phyloP scores from a whole-genome alignment of 2,797 vertebrate genomes.

The Gymnodraco acuticeps region DNA sequence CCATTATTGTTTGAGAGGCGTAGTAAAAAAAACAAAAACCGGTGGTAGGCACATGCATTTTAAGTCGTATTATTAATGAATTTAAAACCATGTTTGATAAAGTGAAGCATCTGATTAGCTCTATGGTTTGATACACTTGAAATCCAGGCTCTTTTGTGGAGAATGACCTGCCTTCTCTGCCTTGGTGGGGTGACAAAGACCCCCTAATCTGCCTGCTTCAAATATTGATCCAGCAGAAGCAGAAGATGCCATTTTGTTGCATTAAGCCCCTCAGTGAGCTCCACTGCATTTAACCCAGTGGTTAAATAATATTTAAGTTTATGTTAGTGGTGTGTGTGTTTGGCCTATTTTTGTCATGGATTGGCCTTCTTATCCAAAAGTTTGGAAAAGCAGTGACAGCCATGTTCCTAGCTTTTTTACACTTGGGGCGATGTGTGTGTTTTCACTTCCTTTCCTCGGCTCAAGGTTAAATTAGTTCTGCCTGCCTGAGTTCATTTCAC shows the following conservation, averaged over 20 bases:
- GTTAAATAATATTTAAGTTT: constrained; percentile 33
- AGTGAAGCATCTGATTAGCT: constrained; percentile 23
- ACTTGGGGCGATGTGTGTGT: constrained; percentile 40
- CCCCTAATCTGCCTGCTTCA: constrained; percentile 75
- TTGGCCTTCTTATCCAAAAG: constrained; percentile 46
- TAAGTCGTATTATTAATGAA: neutral
- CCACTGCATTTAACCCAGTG: constrained; percentile 40
- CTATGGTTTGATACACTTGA: constrained; percentile 32
- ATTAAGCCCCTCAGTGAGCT: constrained; percentile 65
- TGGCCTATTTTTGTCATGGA: constrained; percentile 21
- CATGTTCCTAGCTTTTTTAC: constrained; percentile 45
- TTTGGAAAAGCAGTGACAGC: constrained; percentile 56
- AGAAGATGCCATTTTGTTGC: constrained; percentile 82
- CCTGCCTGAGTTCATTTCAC: constrained; percentile 47
- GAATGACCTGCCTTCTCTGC: constrained; percentile 64
- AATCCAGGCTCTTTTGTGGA: constrained; percentile 56
- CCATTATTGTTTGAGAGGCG: constrained; percentile 5
- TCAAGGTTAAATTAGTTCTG: constrained; percentile 70
- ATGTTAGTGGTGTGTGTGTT: constrained; percentile 17
- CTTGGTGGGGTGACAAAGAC: constrained; percentile 79
- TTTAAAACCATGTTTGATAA: neutral
- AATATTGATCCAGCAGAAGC: constrained; percentile 80
- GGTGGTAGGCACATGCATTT: neutral
- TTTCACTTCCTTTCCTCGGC: constrained; percentile 50
- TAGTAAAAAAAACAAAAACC: neutral